Percentiles rank a stretch among this genome's conserved stretches.
Conservation (phyloP, 2,888 invertebrate species). For the Eudemis profundana region DNA sequence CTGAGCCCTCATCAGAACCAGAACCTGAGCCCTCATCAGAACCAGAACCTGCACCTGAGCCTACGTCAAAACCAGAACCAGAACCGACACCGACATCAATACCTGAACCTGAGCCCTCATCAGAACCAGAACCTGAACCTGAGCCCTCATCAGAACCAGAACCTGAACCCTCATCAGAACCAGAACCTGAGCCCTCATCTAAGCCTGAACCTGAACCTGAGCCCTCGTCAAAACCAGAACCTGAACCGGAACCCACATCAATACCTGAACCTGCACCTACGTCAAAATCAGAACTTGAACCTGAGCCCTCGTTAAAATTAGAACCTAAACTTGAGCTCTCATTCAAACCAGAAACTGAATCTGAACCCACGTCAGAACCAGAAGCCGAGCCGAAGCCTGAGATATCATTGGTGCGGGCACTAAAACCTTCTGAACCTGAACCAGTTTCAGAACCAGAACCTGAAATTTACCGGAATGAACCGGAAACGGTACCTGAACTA, state of each 20-base stretch:
- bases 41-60: slow-evolving; percentile 53
- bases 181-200: slow-evolving; percentile 53
- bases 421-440: slow-evolving; percentile 52
- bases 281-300: slow-evolving; percentile 51
- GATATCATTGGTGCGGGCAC: slow-evolving; percentile 50
- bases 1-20: slow-evolving; percentile 44
- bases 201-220: slow-evolving; percentile 54
- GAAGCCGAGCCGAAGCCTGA: slow-evolving; percentile 50
- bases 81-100: slow-evolving; percentile 16
- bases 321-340: slow-evolving; percentile 45
- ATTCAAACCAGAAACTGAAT: slow-evolving; percentile 27
- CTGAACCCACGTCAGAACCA: slow-evolving; percentile 30
- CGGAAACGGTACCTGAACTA: slow-evolving; percentile 34
- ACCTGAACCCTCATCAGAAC: slow-evolving; percentile 49
- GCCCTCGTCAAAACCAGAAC: slow-evolving; percentile 53
- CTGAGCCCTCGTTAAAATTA: slow-evolving; percentile 48
- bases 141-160: slow-evolving; percentile 40
- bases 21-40: slow-evolving; percentile 48
- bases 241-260: slow-evolving; percentile 54
- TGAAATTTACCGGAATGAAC: slow-evolving; percentile 50
- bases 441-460: slow-evolving; percentile 54
- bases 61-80: slow-evolving; percentile 30
- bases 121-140: slow-evolving; percentile 52
- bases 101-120: slow-evolving; percentile 53
- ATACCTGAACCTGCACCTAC: slow-evolving; percentile 51